Evolutionary conservation across 2,888 invertebrate species (phyloP).

Genomic region (Syrphus vitripennis): DNA sequence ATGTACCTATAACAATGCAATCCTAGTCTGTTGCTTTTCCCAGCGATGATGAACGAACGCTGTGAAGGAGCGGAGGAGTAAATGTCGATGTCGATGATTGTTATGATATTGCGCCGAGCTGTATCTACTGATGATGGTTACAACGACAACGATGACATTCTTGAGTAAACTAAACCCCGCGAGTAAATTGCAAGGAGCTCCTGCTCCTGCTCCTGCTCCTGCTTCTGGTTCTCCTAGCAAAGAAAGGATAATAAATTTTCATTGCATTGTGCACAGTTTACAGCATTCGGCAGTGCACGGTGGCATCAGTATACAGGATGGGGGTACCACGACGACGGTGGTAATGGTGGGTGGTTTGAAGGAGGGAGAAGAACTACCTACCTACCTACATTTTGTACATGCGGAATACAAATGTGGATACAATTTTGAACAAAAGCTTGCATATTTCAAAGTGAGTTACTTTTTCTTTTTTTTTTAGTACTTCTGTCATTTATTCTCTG

Average conservation of each 20-base stretch:
- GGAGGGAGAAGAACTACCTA: not conserved
- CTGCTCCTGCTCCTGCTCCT: not conserved
- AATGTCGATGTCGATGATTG: slow-evolving; percentile 34
- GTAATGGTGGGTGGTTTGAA: too few species aligned
- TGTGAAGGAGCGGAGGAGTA: not conserved
- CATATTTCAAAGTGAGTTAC: slow-evolving; percentile 45
- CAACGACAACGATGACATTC: slow-evolving; percentile 54
- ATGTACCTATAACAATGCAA: not conserved
- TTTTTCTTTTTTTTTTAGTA: slow-evolving; percentile 5
- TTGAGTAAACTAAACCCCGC: slow-evolving; percentile 63
- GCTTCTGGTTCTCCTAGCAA: slow-evolving; percentile 30
- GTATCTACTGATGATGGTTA: slow-evolving; percentile 21
- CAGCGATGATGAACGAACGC: not conserved
- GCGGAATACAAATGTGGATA: slow-evolving; percentile 56
- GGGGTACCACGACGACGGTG: not conserved
- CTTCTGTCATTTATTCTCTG: not conserved
- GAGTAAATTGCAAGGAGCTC: slow-evolving; percentile 67
- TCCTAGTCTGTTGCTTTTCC: slow-evolving; percentile 41
- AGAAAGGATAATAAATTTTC: slow-evolving; percentile 63
- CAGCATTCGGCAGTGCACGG: not conserved
- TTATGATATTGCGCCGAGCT: slow-evolving; percentile 42
- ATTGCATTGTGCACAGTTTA: slow-evolving; percentile 52
- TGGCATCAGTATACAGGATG: too few species aligned
- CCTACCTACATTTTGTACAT: slow-evolving; percentile 9
- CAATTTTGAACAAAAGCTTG: slow-evolving; percentile 64